Percentiles rank a stretch among this genome's conserved stretches.
Conservation (phyloP, 2,888 invertebrate species). For the Eilema caniola region DNA sequence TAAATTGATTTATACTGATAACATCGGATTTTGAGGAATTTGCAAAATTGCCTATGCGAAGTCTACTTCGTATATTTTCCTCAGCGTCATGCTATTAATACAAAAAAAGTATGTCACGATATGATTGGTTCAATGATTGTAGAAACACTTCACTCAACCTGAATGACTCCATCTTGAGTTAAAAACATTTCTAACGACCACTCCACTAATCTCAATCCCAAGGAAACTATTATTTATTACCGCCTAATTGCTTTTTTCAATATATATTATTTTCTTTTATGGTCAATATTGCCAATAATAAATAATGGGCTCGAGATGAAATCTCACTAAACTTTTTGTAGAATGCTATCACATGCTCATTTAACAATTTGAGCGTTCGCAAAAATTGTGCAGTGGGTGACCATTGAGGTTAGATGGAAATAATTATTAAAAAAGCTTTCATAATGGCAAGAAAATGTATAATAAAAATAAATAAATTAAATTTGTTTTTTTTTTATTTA, state of each 20-base stretch:
- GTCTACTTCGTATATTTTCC: background rate
- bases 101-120: background rate
- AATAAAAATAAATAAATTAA: background rate
- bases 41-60: background rate
- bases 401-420: background rate
- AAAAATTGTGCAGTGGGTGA: background rate
- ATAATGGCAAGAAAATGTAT: too few relatives aligned
- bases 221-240: background rate
- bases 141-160: conserved; percentile 6
- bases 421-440: background rate
- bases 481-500: too few relatives aligned
- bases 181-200: conserved; percentile 11
- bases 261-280: background rate
- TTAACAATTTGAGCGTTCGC: background rate
- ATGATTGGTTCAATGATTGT: background rate
- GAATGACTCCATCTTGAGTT: conserved; percentile 10
- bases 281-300: background rate
- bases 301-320: background rate
- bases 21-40: background rate
- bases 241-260: background rate
- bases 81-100: conserved; percentile 5
- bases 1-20: too few relatives aligned
- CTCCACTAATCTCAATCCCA: background rate
- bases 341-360: background rate
- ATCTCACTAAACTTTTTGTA: background rate